Conservation (phyloP, 2,113 vertebrate species). For the Eulemur macaco region DNA sequence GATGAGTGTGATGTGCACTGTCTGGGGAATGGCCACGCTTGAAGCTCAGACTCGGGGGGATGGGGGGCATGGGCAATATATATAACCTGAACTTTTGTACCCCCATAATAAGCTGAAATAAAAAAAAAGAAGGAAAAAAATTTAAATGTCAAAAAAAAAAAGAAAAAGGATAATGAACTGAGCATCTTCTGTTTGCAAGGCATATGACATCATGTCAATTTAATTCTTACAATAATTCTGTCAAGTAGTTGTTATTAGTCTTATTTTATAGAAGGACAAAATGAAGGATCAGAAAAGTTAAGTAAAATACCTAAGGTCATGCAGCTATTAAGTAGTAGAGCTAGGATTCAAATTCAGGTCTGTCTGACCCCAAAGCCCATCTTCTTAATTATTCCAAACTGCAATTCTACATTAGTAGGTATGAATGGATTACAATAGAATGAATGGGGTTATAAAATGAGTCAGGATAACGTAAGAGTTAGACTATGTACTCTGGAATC, state of each 20-base stretch:
- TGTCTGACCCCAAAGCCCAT: neutral
- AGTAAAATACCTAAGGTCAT: neutral
- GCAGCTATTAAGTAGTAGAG: neutral
- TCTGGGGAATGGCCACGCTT: too few species aligned
- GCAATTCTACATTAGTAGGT: neutral
- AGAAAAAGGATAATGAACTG: neutral
- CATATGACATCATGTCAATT: neutral
- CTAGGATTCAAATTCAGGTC: neutral
- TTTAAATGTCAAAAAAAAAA: neutral
- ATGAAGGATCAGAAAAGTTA: neutral
- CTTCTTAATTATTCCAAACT: neutral
- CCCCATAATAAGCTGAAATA: too few species aligned
- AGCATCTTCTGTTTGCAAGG: neutral
- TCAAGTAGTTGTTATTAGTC: neutral
- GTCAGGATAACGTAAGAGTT: constrained; percentile 9
- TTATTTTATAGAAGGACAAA: neutral
- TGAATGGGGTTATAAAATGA: neutral
- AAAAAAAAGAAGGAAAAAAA: too few species aligned
- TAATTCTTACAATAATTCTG: neutral
- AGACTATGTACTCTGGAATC: neutral
- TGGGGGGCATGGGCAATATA: too few species aligned
- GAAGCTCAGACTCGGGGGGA: too few species aligned
- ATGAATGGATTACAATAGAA: neutral
- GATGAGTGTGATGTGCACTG: too few species aligned
- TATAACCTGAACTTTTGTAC: too few species aligned